Conservation (phyloP, 2,888 invertebrate species). For the Cylindroiulus punctatus region DNA sequence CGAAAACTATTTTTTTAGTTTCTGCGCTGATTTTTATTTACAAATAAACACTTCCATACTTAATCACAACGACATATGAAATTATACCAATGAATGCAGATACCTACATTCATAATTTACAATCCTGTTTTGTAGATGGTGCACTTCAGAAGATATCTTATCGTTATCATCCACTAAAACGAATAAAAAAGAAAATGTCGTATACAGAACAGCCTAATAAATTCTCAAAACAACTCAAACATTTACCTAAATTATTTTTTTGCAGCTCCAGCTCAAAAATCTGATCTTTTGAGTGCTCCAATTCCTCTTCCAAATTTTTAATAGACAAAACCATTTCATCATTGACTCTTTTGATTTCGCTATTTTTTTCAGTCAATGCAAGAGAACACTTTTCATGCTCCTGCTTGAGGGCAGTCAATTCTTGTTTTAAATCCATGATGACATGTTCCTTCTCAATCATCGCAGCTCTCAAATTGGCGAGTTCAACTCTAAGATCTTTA, state of each 20-base stretch:
- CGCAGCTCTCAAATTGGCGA: slow-evolving; percentile 15
- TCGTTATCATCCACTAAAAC: not conserved
- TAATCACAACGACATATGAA: not conserved
- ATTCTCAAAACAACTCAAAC: not conserved
- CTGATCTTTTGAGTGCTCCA: not conserved
- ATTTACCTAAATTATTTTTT: slow-evolving; percentile 35
- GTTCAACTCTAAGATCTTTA: slow-evolving; percentile 9
- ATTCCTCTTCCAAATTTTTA: slow-evolving; percentile 10
- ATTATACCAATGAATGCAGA: not conserved
- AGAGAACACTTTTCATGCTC: slow-evolving; percentile 39
- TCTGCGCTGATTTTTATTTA: no score
- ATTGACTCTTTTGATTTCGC: not conserved
- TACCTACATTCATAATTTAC: not conserved
- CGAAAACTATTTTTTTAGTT: no score
- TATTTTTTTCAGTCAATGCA: not conserved
- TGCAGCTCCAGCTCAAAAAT: not conserved
- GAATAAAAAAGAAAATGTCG: not conserved
- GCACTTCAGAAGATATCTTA: not conserved
- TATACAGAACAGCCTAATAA: not conserved
- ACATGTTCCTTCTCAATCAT: slow-evolving; percentile 36
- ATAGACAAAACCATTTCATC: slow-evolving; percentile 34
- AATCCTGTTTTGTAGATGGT: not conserved
- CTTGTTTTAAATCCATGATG: slow-evolving; percentile 39
- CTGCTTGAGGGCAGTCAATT: not conserved
- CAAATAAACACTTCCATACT: no score